These are phyloP conservation scores for Cheilosia grossa DNA, from an alignment of 2,888 invertebrate genomes.

Conservation along the genomic window DNA sequence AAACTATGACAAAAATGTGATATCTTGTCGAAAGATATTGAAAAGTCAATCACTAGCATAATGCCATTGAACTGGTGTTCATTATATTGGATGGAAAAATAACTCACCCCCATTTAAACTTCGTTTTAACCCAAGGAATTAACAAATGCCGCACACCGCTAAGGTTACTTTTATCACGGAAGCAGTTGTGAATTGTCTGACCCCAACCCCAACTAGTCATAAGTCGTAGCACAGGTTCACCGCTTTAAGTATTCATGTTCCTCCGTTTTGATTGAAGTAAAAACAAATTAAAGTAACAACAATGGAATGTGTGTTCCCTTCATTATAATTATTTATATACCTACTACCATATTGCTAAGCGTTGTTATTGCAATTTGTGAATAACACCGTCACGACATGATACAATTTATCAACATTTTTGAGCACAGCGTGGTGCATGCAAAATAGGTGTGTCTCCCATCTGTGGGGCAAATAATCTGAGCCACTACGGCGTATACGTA, in stretches of 20 bases:
- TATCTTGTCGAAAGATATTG: no score
- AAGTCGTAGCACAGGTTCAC: slow-evolving; percentile 6
- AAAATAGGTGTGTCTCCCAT: slow-evolving; percentile 33
- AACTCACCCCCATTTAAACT: no score
- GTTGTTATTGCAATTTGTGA: slow-evolving; percentile 18
- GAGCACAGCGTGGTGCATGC: not conserved
- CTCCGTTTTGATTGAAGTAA: slow-evolving; percentile 9
- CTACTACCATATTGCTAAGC: slow-evolving; percentile 12
- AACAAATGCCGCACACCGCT: not conserved
- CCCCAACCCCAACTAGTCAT: slow-evolving; percentile 1
- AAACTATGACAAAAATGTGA: no score
- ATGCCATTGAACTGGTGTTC: no score
- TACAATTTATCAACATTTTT: slow-evolving; percentile 27
- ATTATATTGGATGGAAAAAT: no score
- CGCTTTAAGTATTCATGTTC: slow-evolving; percentile 23
- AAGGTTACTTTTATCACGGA: slow-evolving; percentile 27
- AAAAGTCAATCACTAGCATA: no score
- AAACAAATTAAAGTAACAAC: slow-evolving; percentile 10
- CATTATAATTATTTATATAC: not conserved
- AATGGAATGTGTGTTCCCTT: slow-evolving; percentile 8
- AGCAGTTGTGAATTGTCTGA: not conserved
- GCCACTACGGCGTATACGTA: slow-evolving; percentile 56
- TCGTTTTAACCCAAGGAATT: no score
- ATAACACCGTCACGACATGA: slow-evolving; percentile 29
- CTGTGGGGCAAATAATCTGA: not conserved